Percentiles rank a stretch among this genome's conserved stretches.
These are phyloP conservation scores for Phoenicopterus ruber DNA, from an alignment of 2,113 vertebrate species.

Conservation along the genomic window DNA sequence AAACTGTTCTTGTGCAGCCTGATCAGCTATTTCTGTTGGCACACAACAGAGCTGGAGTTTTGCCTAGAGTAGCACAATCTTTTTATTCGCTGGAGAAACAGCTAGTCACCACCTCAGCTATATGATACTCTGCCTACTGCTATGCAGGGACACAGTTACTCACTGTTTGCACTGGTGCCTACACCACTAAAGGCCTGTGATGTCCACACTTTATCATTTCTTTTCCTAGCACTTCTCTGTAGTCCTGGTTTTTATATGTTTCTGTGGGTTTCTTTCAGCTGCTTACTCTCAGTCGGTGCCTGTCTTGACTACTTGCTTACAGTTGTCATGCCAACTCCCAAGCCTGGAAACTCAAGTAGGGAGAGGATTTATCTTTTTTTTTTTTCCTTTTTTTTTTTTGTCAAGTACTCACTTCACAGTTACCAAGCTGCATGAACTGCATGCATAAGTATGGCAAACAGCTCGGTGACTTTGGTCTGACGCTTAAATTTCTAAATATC, in stretches of 20 bases:
- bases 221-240: not conserved
- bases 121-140: constrained; percentile 22
- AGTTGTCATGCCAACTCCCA: constrained; percentile 66
- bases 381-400: not conserved
- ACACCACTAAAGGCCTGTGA: not conserved
- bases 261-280: not conserved
- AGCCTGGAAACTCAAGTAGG: constrained; percentile 20
- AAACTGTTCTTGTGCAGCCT: constrained; percentile 18
- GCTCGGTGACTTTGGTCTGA: not conserved
- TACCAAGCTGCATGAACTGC: constrained; percentile 54
- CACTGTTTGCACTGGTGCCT: not conserved
- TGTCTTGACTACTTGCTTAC: constrained; percentile 54
- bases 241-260: not conserved
- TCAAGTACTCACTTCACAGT: constrained; percentile 54
- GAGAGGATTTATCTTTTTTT: not conserved
- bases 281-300: not conserved
- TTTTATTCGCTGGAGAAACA: not conserved
- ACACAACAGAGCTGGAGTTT: constrained; percentile 39
- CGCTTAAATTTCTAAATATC: not conserved
- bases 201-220: not conserved
- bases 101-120: constrained; percentile 23
- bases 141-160: not conserved
- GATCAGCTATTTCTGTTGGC: constrained; percentile 46
- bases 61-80: constrained; percentile 52
- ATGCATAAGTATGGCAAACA: constrained; percentile 42